These are phyloP conservation scores for Arctopsyche grandis DNA, from an alignment of 1,140 invertebrate genomes.

Conservation along the genomic window DNA sequence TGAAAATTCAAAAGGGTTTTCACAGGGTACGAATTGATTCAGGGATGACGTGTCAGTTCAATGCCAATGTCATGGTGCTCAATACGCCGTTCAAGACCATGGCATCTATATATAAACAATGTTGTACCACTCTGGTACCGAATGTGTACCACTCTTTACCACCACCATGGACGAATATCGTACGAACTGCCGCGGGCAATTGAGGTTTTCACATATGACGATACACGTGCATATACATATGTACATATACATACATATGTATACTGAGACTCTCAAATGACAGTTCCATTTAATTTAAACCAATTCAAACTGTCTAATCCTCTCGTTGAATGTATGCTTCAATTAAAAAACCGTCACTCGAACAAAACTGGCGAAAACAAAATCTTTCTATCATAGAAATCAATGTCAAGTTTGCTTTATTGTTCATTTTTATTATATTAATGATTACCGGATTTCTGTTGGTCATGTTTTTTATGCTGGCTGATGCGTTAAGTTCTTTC, in stretches of 20 bases:
- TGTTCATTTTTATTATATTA: no score
- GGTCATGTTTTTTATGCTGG: not conserved
- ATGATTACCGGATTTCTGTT: not conserved
- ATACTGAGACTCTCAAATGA: not conserved
- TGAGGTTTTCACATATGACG: not conserved
- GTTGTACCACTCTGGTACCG: slow-evolving; percentile 24
- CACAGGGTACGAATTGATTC: no score
- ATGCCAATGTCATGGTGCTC: slow-evolving; percentile 36
- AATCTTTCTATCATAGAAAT: no score
- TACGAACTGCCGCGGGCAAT: not conserved
- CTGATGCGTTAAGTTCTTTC: not conserved
- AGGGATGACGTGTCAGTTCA: not conserved
- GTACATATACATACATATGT: not conserved
- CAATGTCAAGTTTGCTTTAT: no score
- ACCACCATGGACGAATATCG: slow-evolving; percentile 8
- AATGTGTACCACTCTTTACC: slow-evolving; percentile 35
- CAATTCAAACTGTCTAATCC: no score
- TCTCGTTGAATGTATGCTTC: no score
- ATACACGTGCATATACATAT: not conserved
- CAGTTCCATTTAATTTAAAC: no score
- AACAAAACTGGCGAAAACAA: no score
- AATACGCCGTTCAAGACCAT: slow-evolving; percentile 14
- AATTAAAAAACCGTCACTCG: no score
- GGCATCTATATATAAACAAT: slow-evolving; percentile 42
- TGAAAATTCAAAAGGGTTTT: not conserved